A percentile compares a stretch with the other conserved stretches of the same genome.
Evolutionary conservation across 2,888 invertebrate species (phyloP).

Genomic region (Cephus runcator): DNA sequence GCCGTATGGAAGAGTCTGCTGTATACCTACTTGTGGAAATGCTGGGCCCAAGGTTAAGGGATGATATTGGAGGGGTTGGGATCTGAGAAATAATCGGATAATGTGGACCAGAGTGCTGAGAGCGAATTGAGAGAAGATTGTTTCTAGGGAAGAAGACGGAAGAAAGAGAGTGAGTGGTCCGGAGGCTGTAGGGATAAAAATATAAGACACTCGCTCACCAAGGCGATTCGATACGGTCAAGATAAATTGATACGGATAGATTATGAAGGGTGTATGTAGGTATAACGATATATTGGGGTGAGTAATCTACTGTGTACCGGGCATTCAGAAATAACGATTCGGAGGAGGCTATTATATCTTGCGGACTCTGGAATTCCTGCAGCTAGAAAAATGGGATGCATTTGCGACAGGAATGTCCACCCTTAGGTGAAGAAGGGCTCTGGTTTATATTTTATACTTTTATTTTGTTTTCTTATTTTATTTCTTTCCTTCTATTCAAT

Average conservation of each 20-base stretch:
- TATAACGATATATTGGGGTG: conserved; percentile 13
- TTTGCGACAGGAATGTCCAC: background rate
- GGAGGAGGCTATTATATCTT: background rate
- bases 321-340: conserved; percentile 23
- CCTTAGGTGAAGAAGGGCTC: background rate
- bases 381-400: background rate
- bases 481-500: too few species aligned
- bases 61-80: conserved; percentile 24
- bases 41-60: conserved; percentile 36
- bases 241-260: conserved; percentile 47
- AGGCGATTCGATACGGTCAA: conserved; percentile 43
- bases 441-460: background rate
- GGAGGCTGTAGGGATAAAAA: conserved; percentile 23
- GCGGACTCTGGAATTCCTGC: background rate
- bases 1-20: background rate
- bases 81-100: conserved; percentile 47
- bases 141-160: background rate
- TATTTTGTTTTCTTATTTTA: too few species aligned
- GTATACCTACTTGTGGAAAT: conserved; percentile 34
- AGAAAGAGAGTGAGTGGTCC: background rate
- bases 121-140: background rate
- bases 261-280: conserved; percentile 34
- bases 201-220: conserved; percentile 31
- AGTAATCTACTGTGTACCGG: conserved; percentile 5
- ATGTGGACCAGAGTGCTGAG: conserved; percentile 27